Percentiles rank a stretch among this genome's conserved stretches.
These are phyloP conservation scores for Apis dorsata DNA, from an alignment of 1,140 invertebrate species.

Conservation along the genomic window DNA sequence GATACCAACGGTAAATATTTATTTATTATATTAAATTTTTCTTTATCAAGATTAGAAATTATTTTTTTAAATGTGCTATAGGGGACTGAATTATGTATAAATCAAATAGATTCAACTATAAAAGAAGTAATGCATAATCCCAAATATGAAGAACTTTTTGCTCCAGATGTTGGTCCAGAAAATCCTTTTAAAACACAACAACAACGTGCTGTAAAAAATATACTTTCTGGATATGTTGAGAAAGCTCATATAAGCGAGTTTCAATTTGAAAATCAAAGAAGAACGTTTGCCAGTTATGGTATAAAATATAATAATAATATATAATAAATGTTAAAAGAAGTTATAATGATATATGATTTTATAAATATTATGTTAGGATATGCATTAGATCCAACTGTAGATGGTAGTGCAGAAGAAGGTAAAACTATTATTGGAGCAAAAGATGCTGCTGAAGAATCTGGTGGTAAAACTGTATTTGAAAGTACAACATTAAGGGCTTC, in stretches of 20 bases:
- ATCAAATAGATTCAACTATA: slow-evolving; percentile 86
- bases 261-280: slow-evolving; percentile 98
- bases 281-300: slow-evolving; percentile 96
- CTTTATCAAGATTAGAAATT: neutral
- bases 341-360: neutral
- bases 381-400: slow-evolving; percentile 95
- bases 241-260: slow-evolving; percentile 97
- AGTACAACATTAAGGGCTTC: slow-evolving; percentile 85
- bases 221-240: slow-evolving; percentile 96
- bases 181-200: slow-evolving; percentile 96
- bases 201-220: slow-evolving; percentile 93
- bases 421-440: slow-evolving; percentile 86
- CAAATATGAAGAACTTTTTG: slow-evolving; percentile 97
- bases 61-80: slow-evolving; percentile 56
- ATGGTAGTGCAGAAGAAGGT: slow-evolving; percentile 82
- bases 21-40: neutral
- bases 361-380: slow-evolving; percentile 83
- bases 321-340: neutral
- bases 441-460: slow-evolving; percentile 82
- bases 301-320: slow-evolving; percentile 20
- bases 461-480: slow-evolving; percentile 94
- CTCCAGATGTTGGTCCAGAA: slow-evolving; percentile 93
- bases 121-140: slow-evolving; percentile 95
- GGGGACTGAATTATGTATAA: slow-evolving; percentile 81
- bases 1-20: slow-evolving; percentile 85